These are phyloP conservation scores for Galeopsomyia nigrocyanea DNA, from an alignment of 2,888 invertebrate species.

Conservation along the genomic window DNA sequence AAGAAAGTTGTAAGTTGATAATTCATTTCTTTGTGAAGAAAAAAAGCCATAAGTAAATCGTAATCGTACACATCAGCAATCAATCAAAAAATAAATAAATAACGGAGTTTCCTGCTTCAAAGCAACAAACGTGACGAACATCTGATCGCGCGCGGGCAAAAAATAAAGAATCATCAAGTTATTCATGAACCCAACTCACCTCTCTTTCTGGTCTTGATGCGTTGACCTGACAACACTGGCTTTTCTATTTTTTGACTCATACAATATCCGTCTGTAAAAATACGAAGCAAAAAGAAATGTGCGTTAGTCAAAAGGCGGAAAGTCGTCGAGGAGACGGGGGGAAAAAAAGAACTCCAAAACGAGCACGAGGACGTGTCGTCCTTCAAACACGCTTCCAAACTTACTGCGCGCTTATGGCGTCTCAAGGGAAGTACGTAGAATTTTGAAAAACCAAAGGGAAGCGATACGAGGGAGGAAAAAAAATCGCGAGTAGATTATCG, in stretches of 20 bases:
- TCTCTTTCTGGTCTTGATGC: constrained; percentile 99
- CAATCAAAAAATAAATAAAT: background rate
- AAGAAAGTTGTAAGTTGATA: no score
- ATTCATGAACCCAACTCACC: constrained; percentile 73
- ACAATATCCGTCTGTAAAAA: constrained; percentile 88
- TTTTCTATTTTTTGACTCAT: constrained; percentile 99
- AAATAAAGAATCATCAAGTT: constrained; percentile 9
- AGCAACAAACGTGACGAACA: no score
- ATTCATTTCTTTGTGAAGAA: background rate
- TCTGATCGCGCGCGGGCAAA: background rate
- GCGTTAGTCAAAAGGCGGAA: background rate
- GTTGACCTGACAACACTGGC: constrained; percentile 99
- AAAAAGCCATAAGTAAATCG: constrained; percentile 8
- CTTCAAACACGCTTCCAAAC: constrained; percentile 27
- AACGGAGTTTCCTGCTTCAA: no score
- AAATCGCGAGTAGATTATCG: background rate
- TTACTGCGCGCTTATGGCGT: background rate
- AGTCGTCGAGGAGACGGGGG: background rate
- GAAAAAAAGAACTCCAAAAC: constrained; percentile 14
- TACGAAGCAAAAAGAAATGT: background rate
- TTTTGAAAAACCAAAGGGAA: background rate
- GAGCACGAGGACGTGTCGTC: constrained; percentile 45
- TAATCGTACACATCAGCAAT: background rate
- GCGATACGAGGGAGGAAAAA: background rate
- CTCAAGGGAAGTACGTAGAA: background rate